These are phyloP conservation scores for Myopa testacea DNA, from an alignment of 2,888 invertebrate species.

Conservation along the genomic window DNA sequence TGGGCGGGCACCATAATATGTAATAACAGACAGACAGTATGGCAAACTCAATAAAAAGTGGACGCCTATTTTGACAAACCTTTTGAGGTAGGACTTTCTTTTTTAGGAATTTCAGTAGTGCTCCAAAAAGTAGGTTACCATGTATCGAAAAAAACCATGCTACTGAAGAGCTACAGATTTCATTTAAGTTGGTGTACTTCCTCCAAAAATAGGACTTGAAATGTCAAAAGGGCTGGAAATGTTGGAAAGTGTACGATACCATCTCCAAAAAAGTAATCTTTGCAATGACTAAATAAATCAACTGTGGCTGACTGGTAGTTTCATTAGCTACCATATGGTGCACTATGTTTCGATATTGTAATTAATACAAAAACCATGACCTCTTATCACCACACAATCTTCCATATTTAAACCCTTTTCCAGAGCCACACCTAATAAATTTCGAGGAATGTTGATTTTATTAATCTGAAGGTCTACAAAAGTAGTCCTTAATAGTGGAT, in stretches of 20 bases:
- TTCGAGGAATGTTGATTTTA: conserved; percentile 27
- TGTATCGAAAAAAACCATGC: too few relatives aligned
- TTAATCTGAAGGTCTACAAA: background rate
- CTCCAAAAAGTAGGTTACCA: too few relatives aligned
- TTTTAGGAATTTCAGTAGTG: too few relatives aligned
- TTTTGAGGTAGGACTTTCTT: too few relatives aligned
- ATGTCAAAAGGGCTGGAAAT: too few relatives aligned
- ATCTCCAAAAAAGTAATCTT: too few relatives aligned
- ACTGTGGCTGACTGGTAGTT: too few relatives aligned
- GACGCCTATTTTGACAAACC: background rate
- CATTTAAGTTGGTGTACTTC: too few relatives aligned
- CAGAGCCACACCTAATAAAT: conserved; percentile 23
- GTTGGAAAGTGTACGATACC: too few relatives aligned
- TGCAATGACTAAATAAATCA: too few relatives aligned
- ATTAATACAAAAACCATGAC: background rate
- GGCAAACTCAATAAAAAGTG: background rate
- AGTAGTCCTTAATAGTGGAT: background rate
- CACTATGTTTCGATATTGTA: background rate
- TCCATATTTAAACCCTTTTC: conserved; percentile 21
- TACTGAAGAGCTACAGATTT: too few relatives aligned
- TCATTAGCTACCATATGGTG: background rate
- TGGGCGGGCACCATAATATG: background rate
- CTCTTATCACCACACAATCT: conserved; percentile 5
- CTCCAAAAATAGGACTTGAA: too few relatives aligned
- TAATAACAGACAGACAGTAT: background rate